A percentile compares a stretch with the other conserved stretches of the same genome.
Evolutionary conservation across 2,797 vertebrate genomes (phyloP).

Genomic region (Loris lydekkerianus): DNA sequence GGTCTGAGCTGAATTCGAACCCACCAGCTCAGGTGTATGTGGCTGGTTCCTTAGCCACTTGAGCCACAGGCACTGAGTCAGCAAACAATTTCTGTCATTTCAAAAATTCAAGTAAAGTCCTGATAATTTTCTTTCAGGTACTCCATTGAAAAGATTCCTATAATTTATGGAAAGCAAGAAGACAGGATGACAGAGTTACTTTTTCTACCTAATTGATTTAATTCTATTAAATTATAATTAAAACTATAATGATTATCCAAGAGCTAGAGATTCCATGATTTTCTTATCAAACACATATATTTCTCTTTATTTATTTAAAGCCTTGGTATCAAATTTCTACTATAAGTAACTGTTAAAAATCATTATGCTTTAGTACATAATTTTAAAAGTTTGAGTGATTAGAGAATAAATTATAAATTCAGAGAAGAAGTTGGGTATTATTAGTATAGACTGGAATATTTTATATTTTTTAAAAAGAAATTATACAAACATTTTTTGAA

Average conservation of each 20-base stretch:
- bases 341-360: not conserved
- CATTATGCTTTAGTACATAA: not conserved
- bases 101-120: not conserved
- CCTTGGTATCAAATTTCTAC: not conserved
- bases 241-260: not conserved
- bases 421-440: not conserved
- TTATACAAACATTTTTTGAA: not conserved
- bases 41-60: too few species aligned
- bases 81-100: not conserved
- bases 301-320: not conserved
- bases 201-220: not conserved
- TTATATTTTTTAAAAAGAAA: not conserved
- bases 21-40: too few species aligned
- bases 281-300: not conserved
- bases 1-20: too few species aligned
- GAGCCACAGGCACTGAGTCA: too few species aligned
- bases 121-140: slow-evolving; percentile 16
- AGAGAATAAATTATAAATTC: not conserved
- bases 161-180: not conserved
- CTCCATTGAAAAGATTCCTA: not conserved
- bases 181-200: not conserved
- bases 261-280: not conserved
- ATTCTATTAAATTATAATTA: not conserved
- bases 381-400: not conserved
- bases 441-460: not conserved